Conservation (phyloP, 2,113 vertebrate genomes). For the Baryphthengus martii region DNA sequence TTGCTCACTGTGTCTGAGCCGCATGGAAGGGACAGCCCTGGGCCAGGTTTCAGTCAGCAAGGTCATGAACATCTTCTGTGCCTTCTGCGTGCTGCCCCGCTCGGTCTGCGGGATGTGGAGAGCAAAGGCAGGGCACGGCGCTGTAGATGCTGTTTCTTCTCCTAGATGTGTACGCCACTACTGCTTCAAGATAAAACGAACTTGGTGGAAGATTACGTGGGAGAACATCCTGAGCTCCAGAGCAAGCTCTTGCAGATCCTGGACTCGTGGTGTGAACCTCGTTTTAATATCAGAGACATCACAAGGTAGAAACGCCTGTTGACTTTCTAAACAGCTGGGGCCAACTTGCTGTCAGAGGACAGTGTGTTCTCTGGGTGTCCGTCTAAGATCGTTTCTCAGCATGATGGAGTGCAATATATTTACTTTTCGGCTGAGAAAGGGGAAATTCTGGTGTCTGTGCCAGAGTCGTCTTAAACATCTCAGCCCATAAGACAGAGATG, state of each 20-base stretch:
- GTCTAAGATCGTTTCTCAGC: rapidly evolving
- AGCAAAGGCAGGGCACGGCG: neutral
- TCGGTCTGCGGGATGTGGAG: rapidly evolving
- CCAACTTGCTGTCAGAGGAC: neutral
- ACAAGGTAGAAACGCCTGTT: conserved; percentile 16
- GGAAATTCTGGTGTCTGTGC: neutral
- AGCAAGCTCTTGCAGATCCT: conserved; percentile 74
- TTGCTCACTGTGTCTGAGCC: rapidly evolving
- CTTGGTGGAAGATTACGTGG: conserved; percentile 77
- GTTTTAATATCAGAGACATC: conserved; percentile 65
- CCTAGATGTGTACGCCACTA: conserved; percentile 80
- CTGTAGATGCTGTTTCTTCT: neutral
- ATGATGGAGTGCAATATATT: neutral
- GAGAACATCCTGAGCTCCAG: conserved; percentile 73
- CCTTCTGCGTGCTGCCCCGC: neutral
- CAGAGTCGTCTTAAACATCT: neutral
- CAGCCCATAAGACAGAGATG: neutral
- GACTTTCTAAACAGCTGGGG: neutral
- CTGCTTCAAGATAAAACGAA: conserved; percentile 80
- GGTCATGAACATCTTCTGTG: neutral
- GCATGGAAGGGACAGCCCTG: neutral
- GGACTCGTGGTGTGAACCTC: conserved; percentile 84
- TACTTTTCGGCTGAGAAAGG: neutral
- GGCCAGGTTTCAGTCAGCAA: neutral
- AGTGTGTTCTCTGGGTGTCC: neutral